These are phyloP conservation scores for Cheilosia grossa DNA, from an alignment of 2,888 invertebrate genomes.

Conservation along the genomic window DNA sequence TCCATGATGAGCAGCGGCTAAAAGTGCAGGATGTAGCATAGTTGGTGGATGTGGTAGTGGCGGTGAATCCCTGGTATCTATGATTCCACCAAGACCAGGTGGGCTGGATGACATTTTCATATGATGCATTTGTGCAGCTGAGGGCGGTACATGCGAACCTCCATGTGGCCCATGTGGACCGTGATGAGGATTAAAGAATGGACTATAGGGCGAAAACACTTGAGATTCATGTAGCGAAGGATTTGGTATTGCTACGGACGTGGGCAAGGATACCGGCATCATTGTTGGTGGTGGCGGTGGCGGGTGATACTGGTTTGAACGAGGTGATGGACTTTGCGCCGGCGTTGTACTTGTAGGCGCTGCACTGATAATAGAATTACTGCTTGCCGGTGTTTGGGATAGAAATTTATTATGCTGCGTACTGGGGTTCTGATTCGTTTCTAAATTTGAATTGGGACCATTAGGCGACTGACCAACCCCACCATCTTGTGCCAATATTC, in stretches of 20 bases:
- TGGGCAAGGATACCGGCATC: constrained; percentile 94
- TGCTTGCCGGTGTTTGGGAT: constrained; percentile 34
- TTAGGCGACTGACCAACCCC: constrained; percentile 86
- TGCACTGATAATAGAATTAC: constrained; percentile 67
- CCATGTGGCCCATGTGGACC: constrained; percentile 83
- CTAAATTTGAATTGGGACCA: constrained; percentile 80
- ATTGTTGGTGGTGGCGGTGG: constrained; percentile 91
- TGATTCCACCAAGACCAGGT: constrained; percentile 87
- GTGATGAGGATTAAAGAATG: constrained; percentile 89
- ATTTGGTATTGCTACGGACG: constrained; percentile 98
- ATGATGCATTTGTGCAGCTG: constrained; percentile 83
- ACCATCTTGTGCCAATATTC: constrained; percentile 92
- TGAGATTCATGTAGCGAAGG: constrained; percentile 97
- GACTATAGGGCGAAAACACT: constrained; percentile 95
- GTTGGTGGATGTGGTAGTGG: constrained; percentile 93
- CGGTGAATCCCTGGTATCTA: constrained; percentile 90
- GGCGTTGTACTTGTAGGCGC: constrained; percentile 84
- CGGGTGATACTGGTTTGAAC: constrained; percentile 84
- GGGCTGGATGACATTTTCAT: constrained; percentile 84
- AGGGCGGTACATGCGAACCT: constrained; percentile 84
- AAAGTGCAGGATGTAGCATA: constrained; percentile 92
- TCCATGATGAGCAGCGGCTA: constrained; percentile 92
- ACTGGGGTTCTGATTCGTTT: constrained; percentile 84
- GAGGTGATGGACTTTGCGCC: constrained; percentile 87
- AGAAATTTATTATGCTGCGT: constrained; percentile 78